Base-by-base conservation (phyloP, 2,797 vertebrate species). In the Pseudomugil gertrudae region DNA sequence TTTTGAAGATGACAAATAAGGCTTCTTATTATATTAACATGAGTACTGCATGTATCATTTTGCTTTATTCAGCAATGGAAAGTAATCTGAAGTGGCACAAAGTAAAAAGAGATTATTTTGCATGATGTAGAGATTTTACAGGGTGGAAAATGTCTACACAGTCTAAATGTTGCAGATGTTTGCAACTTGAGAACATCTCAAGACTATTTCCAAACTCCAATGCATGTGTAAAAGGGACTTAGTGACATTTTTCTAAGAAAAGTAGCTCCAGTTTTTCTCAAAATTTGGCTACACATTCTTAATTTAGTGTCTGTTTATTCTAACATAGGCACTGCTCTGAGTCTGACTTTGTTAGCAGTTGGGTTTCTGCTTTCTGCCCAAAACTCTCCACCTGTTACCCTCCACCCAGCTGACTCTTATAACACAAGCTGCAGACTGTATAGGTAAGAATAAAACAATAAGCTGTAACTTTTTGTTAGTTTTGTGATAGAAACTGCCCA, bases 341-440 rank as follows among this genome's bases (percentile, higher is more conserved):
- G 98, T 61, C 94, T 99, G 75, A 29, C 92, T 61, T 63, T 99
- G 70, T 88, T 99, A 78, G 97, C 95, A 17, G 81, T 93, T 48
- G 98, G 97, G 48, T 99, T 99, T 90, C 92, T 98, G 80, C 88
- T 99, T 0, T 95, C 97, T 13, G 96, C 97, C 76, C 94, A 93
- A 84, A 90, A 92, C 69, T 96, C 98, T 35, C 96, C 97, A 23
- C 91, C 90, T 17, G 63, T 98, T 74, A 96, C 91, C 70, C 81
- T 96, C 64, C 93, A 94, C 57, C 94, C 95, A 1, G 36, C 76
- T 43, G 89, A 92, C 87, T 84, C 94, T 70, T 92, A 92, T 36
- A 98, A 98, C 78, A 92, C 93, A 64, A 94, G 93, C 84, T 99
- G 98, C 89, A 87, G 84, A 24, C 52, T 43, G 0, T 94, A 94